Conservation (phyloP, 2,113 vertebrate species). For the Isichthys henryi region DNA sequence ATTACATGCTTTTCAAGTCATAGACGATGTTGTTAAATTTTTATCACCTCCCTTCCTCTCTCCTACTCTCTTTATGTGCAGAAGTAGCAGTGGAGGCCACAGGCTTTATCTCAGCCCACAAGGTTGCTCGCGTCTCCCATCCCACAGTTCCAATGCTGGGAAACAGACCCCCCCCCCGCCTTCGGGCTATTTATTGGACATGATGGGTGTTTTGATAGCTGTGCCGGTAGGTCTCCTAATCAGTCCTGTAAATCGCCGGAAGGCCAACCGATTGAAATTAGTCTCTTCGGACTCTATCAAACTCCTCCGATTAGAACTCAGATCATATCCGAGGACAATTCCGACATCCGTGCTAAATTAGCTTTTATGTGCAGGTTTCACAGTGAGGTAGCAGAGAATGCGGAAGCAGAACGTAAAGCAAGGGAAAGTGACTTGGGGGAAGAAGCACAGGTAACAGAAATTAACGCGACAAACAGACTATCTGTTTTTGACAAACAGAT, state of each 20-base stretch:
- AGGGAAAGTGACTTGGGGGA: not conserved
- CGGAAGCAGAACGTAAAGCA: not conserved
- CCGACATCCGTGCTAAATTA: not conserved
- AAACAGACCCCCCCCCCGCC: not conserved
- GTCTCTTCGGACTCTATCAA: not conserved
- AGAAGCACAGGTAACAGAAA: not conserved
- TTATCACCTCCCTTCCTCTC: constrained; percentile 12
- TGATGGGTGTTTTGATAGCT: not conserved
- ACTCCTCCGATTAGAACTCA: not conserved
- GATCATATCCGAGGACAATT: not conserved
- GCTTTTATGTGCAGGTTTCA: not conserved
- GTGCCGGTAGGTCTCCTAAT: not conserved
- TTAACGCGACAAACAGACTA: no score
- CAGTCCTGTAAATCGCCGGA: not conserved
- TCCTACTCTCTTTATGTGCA: not conserved
- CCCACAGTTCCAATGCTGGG: not conserved
- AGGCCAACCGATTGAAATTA: not conserved
- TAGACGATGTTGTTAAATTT: not conserved
- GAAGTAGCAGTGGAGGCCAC: not conserved
- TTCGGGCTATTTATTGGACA: not conserved
- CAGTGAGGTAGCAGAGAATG: not conserved
- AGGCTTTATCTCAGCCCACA: not conserved
- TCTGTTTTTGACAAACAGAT: not conserved
- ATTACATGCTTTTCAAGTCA: constrained; percentile 14
- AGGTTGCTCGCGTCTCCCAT: not conserved